Evolutionary conservation across 2,113 vertebrate genomes (phyloP).

Genomic region (Heliornis fulica): DNA sequence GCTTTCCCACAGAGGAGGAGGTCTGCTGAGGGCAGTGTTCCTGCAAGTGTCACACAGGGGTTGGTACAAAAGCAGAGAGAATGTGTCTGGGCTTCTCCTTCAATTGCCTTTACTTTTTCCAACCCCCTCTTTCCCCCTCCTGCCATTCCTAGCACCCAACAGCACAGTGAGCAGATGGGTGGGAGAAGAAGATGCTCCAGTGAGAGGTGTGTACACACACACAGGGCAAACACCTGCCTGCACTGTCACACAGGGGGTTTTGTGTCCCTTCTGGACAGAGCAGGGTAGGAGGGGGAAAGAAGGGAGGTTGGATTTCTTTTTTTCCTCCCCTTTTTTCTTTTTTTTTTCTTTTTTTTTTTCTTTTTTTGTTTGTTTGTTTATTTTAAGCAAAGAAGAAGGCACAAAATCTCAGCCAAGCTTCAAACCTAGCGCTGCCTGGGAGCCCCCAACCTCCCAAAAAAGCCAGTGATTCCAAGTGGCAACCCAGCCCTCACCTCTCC

Average conservation of each 20-base stretch:
- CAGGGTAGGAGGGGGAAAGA: neutral
- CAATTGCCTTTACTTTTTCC: neutral
- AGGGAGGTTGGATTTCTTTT: neutral
- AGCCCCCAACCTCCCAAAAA: neutral
- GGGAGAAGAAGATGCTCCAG: neutral
- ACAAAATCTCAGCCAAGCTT: constrained; percentile 67
- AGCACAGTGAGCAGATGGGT: neutral
- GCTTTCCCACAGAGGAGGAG: constrained; percentile 24
- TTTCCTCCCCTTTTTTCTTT: neutral
- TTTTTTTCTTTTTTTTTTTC: neutral
- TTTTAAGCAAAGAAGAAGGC: constrained; percentile 62
- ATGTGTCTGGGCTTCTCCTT: constrained; percentile 11
- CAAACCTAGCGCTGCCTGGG: constrained; percentile 14
- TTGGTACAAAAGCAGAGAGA: constrained; percentile 68
- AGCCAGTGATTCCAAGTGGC: neutral
- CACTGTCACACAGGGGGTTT: too few relatives aligned
- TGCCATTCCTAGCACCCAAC: neutral
- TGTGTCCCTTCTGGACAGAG: neutral
- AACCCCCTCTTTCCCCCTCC: neutral
- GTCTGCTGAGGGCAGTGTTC: constrained; percentile 45
- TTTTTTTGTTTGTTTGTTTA: neutral
- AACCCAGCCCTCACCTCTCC: neutral
- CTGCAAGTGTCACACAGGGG: constrained; percentile 54
- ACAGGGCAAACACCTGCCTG: neutral
- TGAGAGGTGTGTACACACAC: neutral